Evolutionary conservation across 2,113 vertebrate species (phyloP).

Genomic region (Sorex araneus): DNA sequence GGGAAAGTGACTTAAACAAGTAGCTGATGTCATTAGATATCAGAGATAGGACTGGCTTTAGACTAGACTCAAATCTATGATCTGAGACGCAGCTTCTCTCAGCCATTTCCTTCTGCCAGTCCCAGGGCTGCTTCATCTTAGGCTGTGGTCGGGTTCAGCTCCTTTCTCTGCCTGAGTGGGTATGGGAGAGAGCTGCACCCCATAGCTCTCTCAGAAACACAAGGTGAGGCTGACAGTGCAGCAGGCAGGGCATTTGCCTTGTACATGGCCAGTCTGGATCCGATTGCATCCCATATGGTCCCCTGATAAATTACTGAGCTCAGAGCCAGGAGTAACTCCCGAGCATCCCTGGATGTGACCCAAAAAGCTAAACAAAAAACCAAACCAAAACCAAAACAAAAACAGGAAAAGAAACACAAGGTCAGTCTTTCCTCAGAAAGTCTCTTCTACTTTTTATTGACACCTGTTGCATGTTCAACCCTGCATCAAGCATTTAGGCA

Average conservation of each 20-base stretch:
- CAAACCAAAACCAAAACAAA: no score
- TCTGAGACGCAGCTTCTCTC: neutral
- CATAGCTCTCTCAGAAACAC: neutral
- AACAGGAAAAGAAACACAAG: neutral
- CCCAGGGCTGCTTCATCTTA: neutral
- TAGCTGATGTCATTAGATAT: neutral
- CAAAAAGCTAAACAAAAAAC: no score
- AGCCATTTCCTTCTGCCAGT: neutral
- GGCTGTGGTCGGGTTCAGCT: neutral
- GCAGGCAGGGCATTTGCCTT: no score
- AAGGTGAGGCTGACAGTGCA: neutral
- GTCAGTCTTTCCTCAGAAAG: constrained; percentile 4
- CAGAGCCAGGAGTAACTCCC: no score
- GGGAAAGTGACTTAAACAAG: constrained; percentile 7
- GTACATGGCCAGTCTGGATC: no score
- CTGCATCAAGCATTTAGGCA: neutral
- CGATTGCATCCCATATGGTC: no score
- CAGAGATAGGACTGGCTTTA: constrained; percentile 12
- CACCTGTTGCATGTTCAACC: neutral
- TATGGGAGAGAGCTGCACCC: neutral
- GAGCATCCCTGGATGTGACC: no score
- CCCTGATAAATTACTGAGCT: no score
- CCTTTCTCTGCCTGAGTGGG: neutral
- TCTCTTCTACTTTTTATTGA: neutral
- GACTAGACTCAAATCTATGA: neutral